These are phyloP conservation scores for Gambelia wislizenii DNA, from an alignment of 2,797 vertebrate genomes.

Conservation along the genomic window DNA sequence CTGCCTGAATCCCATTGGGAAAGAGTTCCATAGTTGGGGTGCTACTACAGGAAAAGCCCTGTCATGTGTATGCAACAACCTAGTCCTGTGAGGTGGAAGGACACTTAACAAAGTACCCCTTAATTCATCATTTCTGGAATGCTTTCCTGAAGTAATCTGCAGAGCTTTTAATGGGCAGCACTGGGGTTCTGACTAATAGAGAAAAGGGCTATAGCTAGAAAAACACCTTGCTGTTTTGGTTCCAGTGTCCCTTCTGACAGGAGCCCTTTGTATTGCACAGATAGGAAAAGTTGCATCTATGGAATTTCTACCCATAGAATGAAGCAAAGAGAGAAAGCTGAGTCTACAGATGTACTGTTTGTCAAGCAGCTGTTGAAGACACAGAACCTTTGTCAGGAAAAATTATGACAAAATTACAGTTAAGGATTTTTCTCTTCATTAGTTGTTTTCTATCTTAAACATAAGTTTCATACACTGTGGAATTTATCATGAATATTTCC, in stretches of 20 bases:
- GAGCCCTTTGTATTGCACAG: not conserved
- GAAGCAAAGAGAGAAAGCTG: not conserved
- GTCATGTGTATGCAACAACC: too few relatives aligned
- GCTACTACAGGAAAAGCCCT: too few relatives aligned
- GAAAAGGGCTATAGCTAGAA: not conserved
- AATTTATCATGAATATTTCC: not conserved
- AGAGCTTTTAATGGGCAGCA: not conserved
- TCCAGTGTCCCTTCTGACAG: too few relatives aligned
- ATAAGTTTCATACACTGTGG: accelerated
- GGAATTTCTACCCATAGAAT: not conserved
- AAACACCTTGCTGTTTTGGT: too few relatives aligned
- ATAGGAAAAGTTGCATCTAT: not conserved
- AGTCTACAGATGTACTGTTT: not conserved
- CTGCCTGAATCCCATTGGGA: too few relatives aligned
- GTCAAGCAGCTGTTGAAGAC: not conserved
- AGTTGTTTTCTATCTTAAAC: not conserved
- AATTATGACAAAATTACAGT: not conserved
- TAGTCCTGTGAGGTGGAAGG: too few relatives aligned
- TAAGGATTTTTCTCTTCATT: not conserved
- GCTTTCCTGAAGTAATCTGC: not conserved
- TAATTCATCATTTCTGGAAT: conserved; percentile 1
- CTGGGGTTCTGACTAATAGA: not conserved
- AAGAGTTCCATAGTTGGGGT: too few relatives aligned
- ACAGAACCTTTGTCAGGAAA: not conserved
- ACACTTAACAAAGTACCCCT: not conserved